phyloP scores from a whole-genome alignment of 2,113 vertebrate genomes.

The Ctenodactylus gundi region DNA sequence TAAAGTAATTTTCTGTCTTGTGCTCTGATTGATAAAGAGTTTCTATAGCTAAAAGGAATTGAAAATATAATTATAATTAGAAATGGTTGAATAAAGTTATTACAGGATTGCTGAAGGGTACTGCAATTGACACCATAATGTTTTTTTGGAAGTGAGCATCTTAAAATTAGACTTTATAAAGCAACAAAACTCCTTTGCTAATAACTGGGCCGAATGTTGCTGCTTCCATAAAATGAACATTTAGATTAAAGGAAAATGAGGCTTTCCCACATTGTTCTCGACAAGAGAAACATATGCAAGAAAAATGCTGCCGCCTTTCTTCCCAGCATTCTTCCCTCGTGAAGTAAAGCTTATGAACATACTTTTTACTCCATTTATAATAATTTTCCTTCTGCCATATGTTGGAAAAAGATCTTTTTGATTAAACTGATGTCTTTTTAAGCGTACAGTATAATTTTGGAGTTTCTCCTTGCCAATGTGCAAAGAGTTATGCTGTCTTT shows the following conservation, averaged over 20 bases:
- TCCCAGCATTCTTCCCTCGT: conserved; percentile 84
- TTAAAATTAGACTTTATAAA: conserved; percentile 89
- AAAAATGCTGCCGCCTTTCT: conserved; percentile 82
- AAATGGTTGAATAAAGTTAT: conserved; percentile 96
- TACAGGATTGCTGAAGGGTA: conserved; percentile 94
- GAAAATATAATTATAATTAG: conserved; percentile 96
- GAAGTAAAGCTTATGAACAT: conserved; percentile 88
- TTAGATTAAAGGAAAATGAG: conserved; percentile 86
- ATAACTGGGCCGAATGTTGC: conserved; percentile 87
- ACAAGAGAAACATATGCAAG: conserved; percentile 86
- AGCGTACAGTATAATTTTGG: conserved; percentile 78
- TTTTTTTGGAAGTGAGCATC: conserved; percentile 86
- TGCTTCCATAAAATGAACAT: conserved; percentile 86
- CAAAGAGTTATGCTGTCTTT: conserved; percentile 78
- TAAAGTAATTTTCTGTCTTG: conserved; percentile 99
- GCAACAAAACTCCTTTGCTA: conserved; percentile 83
- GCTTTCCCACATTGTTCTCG: conserved; percentile 86
- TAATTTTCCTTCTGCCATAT: conserved; percentile 85
- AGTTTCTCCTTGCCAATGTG: conserved; percentile 81
- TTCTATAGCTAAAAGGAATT: conserved; percentile 94
- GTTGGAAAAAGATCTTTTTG: conserved; percentile 85
- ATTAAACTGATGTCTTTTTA: conserved; percentile 86
- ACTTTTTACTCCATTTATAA: conserved; percentile 88
- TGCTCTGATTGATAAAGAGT: conserved; percentile 97
- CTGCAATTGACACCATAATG: conserved; percentile 91